A percentile compares a stretch with the other conserved stretches of the same genome.
Evolutionary conservation across 2,113 vertebrate genomes (phyloP).

Genomic region (Phrynocephalus versicolor): DNA sequence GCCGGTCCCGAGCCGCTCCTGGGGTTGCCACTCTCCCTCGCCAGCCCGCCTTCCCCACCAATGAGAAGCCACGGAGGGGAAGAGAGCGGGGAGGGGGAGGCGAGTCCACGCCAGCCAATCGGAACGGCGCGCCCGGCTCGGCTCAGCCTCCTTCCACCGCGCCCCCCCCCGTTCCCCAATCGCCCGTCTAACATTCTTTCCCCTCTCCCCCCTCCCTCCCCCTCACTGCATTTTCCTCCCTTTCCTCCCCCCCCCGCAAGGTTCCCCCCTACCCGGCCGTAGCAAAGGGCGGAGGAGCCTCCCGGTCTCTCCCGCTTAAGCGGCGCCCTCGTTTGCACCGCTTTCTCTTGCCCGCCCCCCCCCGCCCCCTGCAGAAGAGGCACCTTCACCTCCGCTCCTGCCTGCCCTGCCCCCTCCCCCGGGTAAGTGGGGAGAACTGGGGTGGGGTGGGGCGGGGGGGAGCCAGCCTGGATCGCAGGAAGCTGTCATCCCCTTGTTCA

Average conservation of each 20-base stretch:
- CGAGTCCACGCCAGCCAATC: not conserved
- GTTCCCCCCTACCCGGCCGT: not conserved
- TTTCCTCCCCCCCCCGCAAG: not conserved
- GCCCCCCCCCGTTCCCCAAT: not conserved
- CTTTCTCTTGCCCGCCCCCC: too few species aligned
- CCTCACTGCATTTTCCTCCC: too few species aligned
- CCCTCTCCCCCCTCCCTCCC: not conserved
- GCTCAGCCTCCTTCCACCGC: not conserved
- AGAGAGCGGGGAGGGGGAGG: too few species aligned
- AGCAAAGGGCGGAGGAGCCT: not conserved
- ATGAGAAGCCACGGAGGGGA: not conserved
- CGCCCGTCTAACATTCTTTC: not conserved
- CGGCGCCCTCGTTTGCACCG: too few species aligned
- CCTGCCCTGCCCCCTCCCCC: not conserved
- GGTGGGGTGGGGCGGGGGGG: not conserved
- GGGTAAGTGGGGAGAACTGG: not conserved
- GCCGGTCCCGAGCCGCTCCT: not conserved
- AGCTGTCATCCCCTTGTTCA: constrained; percentile 2
- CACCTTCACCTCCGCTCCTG: too few species aligned
- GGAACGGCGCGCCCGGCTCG: not conserved
- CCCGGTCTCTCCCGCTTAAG: too few species aligned
- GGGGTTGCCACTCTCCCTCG: not conserved
- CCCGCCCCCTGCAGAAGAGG: too few species aligned
- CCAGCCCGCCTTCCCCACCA: not conserved
- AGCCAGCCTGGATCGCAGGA: constrained; percentile 10